These are phyloP conservation scores for Tenualosa ilisha DNA, from an alignment of 2,797 vertebrate genomes.

Conservation along the genomic window DNA sequence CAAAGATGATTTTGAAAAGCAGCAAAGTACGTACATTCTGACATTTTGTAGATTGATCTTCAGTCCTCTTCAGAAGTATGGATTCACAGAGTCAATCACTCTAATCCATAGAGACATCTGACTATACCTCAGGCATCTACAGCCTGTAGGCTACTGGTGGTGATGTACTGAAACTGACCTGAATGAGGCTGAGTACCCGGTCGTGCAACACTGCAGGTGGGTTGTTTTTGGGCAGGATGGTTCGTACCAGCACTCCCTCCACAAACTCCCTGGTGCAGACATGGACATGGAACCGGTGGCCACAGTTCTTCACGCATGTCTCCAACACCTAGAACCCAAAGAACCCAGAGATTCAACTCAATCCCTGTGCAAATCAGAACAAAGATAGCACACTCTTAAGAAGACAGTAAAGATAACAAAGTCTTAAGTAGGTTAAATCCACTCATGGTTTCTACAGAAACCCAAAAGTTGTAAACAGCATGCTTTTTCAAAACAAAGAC, in stretches of 20 bases:
- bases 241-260: slow-evolving; percentile 89
- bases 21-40: too few species aligned
- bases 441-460: background rate
- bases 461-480: background rate
- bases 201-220: slow-evolving; percentile 88
- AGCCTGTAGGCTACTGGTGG: too few species aligned
- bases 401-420: background rate
- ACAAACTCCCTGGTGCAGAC: slow-evolving; percentile 92
- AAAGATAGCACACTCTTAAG: background rate
- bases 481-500: background rate
- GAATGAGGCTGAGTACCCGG: slow-evolving; percentile 92
- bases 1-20: background rate
- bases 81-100: too few species aligned
- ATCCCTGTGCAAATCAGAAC: background rate
- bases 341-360: background rate
- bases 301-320: slow-evolving; percentile 96
- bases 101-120: too few species aligned
- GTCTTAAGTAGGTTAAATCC: background rate
- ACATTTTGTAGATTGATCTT: background rate
- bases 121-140: too few species aligned
- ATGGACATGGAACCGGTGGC: slow-evolving; percentile 89
- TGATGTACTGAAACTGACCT: slow-evolving; percentile 70
- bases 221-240: slow-evolving; percentile 94
- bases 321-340: slow-evolving; percentile 84
- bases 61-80: background rate